These are phyloP conservation scores for Onychomys arenicola DNA, from an alignment of 2,797 vertebrate species.

Conservation along the genomic window DNA sequence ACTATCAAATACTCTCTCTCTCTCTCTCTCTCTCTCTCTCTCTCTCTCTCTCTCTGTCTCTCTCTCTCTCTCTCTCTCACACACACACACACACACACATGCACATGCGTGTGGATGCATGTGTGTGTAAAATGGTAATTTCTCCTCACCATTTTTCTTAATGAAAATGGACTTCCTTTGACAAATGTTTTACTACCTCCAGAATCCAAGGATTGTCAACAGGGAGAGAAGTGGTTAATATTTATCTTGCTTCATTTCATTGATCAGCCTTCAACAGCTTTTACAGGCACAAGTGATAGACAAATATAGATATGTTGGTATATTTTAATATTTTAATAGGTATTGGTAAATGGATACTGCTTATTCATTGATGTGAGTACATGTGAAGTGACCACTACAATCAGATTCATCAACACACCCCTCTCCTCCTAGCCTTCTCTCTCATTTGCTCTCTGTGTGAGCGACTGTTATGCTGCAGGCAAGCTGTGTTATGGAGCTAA, in stretches of 20 bases:
- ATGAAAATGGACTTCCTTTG: neutral
- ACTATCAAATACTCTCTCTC: neutral
- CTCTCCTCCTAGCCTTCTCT: neutral
- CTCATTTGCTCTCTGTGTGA: neutral
- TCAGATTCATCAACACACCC: neutral
- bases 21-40: neutral
- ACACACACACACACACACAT: neutral
- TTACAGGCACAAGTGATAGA: neutral
- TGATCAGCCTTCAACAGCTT: neutral
- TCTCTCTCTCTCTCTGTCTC: neutral
- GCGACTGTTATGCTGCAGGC: neutral
- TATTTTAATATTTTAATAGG: neutral
- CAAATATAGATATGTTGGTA: neutral
- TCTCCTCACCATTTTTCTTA: slow-evolving; percentile 9
- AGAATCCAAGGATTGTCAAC: slow-evolving; percentile 15
- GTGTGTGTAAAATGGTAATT: neutral
- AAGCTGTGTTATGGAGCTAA: neutral
- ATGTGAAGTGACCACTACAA: neutral
- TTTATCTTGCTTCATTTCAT: neutral
- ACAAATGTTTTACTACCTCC: neutral
- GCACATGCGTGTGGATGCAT: no score
- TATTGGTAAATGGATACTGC: neutral
- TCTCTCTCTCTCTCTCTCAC: neutral
- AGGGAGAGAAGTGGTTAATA: neutral
- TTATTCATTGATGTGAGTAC: neutral